phyloP scores from a whole-genome alignment of 2,888 invertebrate genomes.

The Lottia gigantea region DNA sequence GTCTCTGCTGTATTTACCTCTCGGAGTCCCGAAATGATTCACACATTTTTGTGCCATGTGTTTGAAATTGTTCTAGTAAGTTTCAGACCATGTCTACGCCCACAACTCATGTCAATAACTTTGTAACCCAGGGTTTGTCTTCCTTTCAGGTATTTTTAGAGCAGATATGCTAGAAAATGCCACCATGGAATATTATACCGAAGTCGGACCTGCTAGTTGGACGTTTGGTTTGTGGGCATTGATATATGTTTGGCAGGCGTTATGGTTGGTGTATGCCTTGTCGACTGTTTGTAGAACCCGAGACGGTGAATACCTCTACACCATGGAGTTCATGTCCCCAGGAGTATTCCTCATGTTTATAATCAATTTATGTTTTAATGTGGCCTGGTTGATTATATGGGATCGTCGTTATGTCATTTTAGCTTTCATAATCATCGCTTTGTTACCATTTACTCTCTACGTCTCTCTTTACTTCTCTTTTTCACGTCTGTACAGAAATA shows the following conservation, averaged over 20 bases:
- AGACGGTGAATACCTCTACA: not conserved
- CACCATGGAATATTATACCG: not conserved
- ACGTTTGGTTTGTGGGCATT: not conserved
- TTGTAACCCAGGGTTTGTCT: not conserved
- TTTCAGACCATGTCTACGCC: too few species aligned
- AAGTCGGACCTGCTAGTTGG: not conserved
- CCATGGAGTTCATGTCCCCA: not conserved
- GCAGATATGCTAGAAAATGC: not conserved
- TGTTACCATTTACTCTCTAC: slow-evolving; percentile 44
- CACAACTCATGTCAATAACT: too few species aligned
- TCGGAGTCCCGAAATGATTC: too few species aligned
- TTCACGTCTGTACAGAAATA: slow-evolving; percentile 43
- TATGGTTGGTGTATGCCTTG: slow-evolving; percentile 3
- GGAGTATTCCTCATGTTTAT: not conserved
- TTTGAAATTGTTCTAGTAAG: too few species aligned
- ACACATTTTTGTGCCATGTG: too few species aligned
- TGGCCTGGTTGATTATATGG: slow-evolving; percentile 59
- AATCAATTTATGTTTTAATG: slow-evolving; percentile 29
- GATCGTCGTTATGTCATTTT: slow-evolving; percentile 46
- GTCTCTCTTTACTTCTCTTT: slow-evolving; percentile 47
- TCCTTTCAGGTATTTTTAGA: not conserved
- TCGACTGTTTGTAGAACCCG: not conserved
- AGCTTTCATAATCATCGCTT: slow-evolving; percentile 39
- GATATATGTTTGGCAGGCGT: not conserved
- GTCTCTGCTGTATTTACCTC: too few species aligned